Base-by-base conservation (phyloP, 2,797 vertebrate genomes). In the Oryzias dopingdopingensis region DNA sequence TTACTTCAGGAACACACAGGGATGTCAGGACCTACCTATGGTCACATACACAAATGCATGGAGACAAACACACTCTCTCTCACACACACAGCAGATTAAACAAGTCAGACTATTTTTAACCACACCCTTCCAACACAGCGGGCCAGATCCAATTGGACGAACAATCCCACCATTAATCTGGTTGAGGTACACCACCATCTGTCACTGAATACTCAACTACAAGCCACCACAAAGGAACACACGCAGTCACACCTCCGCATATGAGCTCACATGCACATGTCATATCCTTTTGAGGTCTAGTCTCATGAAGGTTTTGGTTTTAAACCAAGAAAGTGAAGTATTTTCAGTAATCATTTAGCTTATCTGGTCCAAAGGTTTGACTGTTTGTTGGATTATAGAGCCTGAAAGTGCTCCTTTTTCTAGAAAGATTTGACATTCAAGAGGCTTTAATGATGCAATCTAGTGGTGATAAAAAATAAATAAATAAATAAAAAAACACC, bases 141-240 rank as follows among this genome's bases (percentile, higher is more conserved):
- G 77, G 73, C 65, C 67, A 88, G 89, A 91, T 85, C 90, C 72
- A 82, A 91, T 90, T 91, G 87, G 85, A 85, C 61, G 62, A 87
- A 80, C 88, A 88, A 90, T 89, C 88, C 77, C 79, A 79, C 85
- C 87, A 90, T 91, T 91, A 92, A 92, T 92, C 90, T 89, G 77
- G 84, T 74, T 74, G 86, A 87, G 86, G 85, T 89, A 87, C 84
- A 74, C 75, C 22, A 59, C 91, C 92, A 92, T 91, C 90, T 93
- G 91, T 85, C 89, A 80, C 75, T 72, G 56, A 79, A 80, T 74
- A 62, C 80, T 73, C 76, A 59, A 29, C 65, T 46, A 74, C 71
- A 63, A 74, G 81, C 74, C 58, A 65, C 68, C 59, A 67, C 60
- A 63, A 52, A 55, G 59, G 70, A 49, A 56, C 46, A 57, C 64